phyloP scores from a whole-genome alignment of 2,113 vertebrate genomes.

The Balaeniceps rex region DNA sequence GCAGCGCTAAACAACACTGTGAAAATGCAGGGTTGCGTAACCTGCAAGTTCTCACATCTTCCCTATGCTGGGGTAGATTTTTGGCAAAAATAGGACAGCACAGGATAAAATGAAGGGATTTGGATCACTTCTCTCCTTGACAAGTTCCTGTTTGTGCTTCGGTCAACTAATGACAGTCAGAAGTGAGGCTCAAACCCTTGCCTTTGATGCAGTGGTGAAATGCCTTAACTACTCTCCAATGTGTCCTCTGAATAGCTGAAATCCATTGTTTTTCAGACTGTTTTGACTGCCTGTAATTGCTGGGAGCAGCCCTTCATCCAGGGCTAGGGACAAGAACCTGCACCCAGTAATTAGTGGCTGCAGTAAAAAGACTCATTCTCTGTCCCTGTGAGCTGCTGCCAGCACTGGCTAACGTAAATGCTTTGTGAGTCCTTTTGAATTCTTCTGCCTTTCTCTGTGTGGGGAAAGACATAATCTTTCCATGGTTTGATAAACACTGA shows the following conservation, averaged over 20 bases:
- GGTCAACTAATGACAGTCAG: neutral
- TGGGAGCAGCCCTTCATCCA: neutral
- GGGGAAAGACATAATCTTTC: neutral
- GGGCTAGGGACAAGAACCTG: neutral
- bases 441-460: neutral
- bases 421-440: neutral
- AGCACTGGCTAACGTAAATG: neutral
- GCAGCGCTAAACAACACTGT: neutral
- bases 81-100: slow-evolving; percentile 12
- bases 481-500: neutral
- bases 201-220: neutral
- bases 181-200: neutral
- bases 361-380: neutral
- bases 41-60: slow-evolving; percentile 26
- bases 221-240: neutral
- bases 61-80: neutral
- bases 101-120: neutral
- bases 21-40: neutral
- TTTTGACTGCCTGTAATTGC: neutral
- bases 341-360: neutral
- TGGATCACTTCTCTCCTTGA: neutral
- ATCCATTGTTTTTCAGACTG: neutral
- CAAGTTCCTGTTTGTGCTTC: neutral
- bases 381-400: neutral
- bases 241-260: neutral